Conservation (phyloP, 2,113 vertebrate species). For the Pycnonotus jocosus region DNA sequence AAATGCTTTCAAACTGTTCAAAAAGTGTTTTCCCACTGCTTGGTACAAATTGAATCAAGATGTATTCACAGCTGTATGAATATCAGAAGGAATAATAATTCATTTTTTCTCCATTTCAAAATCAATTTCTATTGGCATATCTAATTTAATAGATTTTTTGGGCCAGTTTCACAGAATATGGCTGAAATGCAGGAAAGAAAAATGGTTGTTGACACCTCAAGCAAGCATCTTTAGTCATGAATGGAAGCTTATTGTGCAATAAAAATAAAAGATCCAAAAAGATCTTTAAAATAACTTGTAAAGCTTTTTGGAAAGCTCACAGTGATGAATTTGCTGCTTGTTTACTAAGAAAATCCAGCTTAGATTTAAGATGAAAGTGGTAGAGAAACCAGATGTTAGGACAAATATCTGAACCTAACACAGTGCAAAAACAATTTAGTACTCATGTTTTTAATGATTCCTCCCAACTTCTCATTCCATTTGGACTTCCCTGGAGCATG, state of each 20-base stretch:
- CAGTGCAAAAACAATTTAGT: constrained; percentile 14
- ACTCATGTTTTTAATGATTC: constrained; percentile 17
- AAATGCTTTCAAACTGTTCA: constrained; percentile 43
- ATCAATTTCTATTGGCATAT: constrained; percentile 34
- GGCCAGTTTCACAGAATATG: constrained; percentile 13
- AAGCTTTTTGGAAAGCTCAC: constrained; percentile 62
- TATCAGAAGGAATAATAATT: constrained; percentile 36
- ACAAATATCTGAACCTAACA: constrained; percentile 41
- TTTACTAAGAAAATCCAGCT: constrained; percentile 67
- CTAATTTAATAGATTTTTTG: constrained; percentile 8
- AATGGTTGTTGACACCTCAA: constrained; percentile 3
- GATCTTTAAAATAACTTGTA: constrained; percentile 72
- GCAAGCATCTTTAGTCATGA: constrained; percentile 33
- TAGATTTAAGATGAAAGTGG: constrained; percentile 69
- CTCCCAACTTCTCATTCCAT: neutral
- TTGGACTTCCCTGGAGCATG: neutral
- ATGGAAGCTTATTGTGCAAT: constrained; percentile 51
- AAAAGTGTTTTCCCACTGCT: constrained; percentile 41
- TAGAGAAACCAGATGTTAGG: constrained; percentile 63
- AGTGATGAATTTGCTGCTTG: constrained; percentile 69
- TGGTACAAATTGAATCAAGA: constrained; percentile 65
- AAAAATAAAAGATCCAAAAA: constrained; percentile 65
- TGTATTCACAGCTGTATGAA: constrained; percentile 50
- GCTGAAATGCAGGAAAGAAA: constrained; percentile 4
- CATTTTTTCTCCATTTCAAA: constrained; percentile 33